These are phyloP conservation scores for Cyanoliseus patagonus DNA, from an alignment of 2,113 vertebrate genomes.

Conservation along the genomic window DNA sequence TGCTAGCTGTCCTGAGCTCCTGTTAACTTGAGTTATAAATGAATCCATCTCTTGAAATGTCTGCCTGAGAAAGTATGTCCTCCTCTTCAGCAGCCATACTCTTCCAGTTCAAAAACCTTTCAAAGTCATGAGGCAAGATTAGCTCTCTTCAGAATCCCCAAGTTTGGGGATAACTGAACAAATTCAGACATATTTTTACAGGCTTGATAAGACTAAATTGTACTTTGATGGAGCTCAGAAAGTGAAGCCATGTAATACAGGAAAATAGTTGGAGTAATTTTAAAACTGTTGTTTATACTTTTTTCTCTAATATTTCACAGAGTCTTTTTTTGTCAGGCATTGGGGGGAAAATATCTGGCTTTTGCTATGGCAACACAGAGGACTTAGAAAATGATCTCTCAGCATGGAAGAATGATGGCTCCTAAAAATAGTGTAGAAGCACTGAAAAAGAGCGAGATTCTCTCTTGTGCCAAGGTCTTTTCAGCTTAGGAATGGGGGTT, in stretches of 20 bases:
- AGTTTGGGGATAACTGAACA: neutral
- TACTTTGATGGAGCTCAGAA: neutral
- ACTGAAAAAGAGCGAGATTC: neutral
- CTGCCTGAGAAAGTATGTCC: neutral
- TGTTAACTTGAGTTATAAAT: neutral
- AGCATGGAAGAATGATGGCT: constrained; percentile 50
- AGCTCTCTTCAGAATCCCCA: neutral
- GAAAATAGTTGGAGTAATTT: neutral
- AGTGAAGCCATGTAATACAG: neutral
- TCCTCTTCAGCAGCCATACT: neutral
- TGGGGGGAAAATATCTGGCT: neutral
- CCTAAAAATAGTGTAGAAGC: constrained; percentile 39
- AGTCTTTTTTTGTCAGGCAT: constrained; percentile 20
- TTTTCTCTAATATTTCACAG: neutral
- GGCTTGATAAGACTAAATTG: neutral
- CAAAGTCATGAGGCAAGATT: neutral
- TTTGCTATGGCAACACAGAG: constrained; percentile 59
- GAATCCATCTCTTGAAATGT: neutral
- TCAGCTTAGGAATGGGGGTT: constrained; percentile 18
- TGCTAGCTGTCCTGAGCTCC: neutral
- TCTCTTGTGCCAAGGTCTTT: constrained; percentile 42
- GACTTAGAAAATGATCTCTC: constrained; percentile 57
- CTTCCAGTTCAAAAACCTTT: neutral
- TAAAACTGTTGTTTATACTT: neutral
- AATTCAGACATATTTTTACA: neutral